Conservation (phyloP, 2,113 vertebrate species). For the Cynoglossus semilaevis region DNA sequence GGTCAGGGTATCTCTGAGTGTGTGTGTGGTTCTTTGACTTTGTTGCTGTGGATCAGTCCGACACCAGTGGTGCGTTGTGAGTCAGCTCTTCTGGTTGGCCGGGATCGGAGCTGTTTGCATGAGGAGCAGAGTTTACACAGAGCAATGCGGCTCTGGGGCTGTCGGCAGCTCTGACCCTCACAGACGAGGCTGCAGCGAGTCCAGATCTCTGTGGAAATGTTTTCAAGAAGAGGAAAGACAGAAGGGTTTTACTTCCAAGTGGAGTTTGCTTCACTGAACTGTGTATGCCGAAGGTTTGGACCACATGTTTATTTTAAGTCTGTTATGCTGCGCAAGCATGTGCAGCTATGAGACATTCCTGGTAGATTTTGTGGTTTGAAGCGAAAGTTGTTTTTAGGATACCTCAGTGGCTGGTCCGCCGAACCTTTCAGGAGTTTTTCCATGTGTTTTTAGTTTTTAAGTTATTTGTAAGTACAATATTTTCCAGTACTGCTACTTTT, state of each 20-base stretch:
- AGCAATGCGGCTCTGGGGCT: slow-evolving; percentile 41
- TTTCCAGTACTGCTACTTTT: neutral
- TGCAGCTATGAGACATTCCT: neutral
- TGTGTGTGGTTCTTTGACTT: neutral
- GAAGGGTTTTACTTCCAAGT: no score
- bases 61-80: slow-evolving; percentile 49
- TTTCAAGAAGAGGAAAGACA: slow-evolving; percentile 9
- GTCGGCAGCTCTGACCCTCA: slow-evolving; percentile 21
- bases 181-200: slow-evolving; percentile 34
- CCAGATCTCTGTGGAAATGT: neutral
- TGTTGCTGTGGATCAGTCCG: slow-evolving; percentile 31
- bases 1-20: no score
- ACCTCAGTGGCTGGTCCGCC: no score
- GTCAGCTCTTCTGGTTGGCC: slow-evolving; percentile 35
- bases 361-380: neutral
- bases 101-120: slow-evolving; percentile 53
- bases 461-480: no score
- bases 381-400: no score
- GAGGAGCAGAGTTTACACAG: slow-evolving; percentile 47
- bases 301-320: neutral
- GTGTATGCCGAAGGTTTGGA: neutral
- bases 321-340: neutral
- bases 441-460: no score
- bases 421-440: no score
- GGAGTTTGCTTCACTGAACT: neutral